phyloP scores from a whole-genome alignment of 2,113 vertebrate species.

The Scolopax mira region DNA sequence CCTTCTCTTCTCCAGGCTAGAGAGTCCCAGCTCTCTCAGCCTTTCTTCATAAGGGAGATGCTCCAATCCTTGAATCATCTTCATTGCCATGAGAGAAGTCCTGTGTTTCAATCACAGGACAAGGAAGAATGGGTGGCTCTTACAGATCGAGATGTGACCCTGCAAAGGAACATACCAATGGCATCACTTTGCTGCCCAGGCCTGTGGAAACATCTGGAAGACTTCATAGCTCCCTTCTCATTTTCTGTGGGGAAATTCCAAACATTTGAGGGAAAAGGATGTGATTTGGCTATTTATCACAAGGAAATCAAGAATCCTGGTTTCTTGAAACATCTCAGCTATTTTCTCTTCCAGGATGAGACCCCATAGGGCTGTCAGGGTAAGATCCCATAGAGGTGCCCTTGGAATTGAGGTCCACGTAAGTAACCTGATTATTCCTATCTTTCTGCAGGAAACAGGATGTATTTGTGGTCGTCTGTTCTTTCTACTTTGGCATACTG shows the following conservation, averaged over 20 bases:
- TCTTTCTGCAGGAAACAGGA: not conserved
- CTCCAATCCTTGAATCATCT: too few species aligned
- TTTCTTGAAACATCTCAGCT: not conserved
- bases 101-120: not conserved
- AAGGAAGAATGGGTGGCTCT: not conserved
- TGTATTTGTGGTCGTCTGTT: not conserved
- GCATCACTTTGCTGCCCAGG: not conserved
- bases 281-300: not conserved
- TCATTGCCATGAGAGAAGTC: not conserved
- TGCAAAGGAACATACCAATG: not conserved
- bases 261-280: not conserved
- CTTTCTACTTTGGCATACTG: not conserved
- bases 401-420: not conserved
- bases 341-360: not conserved
- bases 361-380: not conserved
- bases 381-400: not conserved
- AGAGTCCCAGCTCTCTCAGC: too few species aligned
- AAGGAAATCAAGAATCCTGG: not conserved
- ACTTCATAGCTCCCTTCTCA: not conserved
- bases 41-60: too few species aligned
- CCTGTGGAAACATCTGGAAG: not conserved
- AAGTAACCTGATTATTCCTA: accelerated
- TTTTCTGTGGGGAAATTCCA: not conserved
- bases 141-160: not conserved
- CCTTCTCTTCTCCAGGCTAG: too few species aligned